Base-by-base conservation (phyloP, 2,888 invertebrate species). In the Polyploca ridens region DNA sequence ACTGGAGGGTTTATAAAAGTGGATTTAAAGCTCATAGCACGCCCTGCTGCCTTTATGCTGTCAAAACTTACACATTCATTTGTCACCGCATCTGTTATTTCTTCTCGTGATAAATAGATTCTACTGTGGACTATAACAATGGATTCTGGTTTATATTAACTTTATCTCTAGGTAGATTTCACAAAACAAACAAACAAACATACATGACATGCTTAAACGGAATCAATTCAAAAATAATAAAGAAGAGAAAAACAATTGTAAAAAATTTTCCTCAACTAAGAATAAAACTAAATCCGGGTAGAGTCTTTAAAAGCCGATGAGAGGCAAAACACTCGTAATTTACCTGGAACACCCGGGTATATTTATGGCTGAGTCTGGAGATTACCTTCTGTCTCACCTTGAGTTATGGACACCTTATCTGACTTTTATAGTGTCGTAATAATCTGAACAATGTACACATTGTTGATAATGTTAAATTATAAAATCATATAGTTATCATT, bases 301-400 rank as follows among this genome's bases (percentile, higher is more conserved):
- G 14, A 10, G 54, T 19, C 54, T 54, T 54, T 54, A 54, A 19
- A 54, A 54, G 54, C 19, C 54, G 54, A n/a, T 54, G n/a, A 63
- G 62, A 61, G 63, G 62, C 58, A 58, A 64, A 61, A 63, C 49
- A 65, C 63, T 62, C 62, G 66, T 73, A 70, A 74, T 69, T 75
- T 66, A 69, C 62, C 64, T 63, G 41, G 64, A 62, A 62, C 49
- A 62, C 58, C 66, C 63, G 58, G 64, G 68, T 69, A 73, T 75
- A 78, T 81, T 78, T 76, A 76, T 70, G 64, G 71, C 63, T 62
- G 49, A 66, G 65, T 68, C 67, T 64, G 67, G 68, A 76, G 73
- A 82, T 80, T 81, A 79, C 81, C 69, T 75, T 68, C 80, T 73
- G 77, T 71, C 73, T 67, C 69, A 66, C 62, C 71, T 74, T 77